Conservation (phyloP, 2,797 vertebrate genomes). For the Yasuhikotakia modesta region DNA sequence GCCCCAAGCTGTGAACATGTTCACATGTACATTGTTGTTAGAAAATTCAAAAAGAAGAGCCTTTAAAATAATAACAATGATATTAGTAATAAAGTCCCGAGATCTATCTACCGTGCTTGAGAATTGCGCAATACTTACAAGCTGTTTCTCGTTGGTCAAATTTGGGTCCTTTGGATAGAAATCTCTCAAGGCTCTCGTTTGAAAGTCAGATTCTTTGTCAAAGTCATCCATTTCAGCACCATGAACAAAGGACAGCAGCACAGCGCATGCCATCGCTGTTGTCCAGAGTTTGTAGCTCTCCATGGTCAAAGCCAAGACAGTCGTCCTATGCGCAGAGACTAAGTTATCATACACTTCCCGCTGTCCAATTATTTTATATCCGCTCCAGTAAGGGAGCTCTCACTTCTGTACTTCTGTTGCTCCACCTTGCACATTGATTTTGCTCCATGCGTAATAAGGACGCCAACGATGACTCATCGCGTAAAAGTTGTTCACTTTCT, state of each 20-base stretch:
- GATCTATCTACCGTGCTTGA: too few relatives aligned
- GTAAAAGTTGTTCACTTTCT: conserved; percentile 70
- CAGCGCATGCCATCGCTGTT: conserved; percentile 69
- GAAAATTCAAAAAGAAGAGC: background rate
- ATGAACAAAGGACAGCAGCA: conserved; percentile 67
- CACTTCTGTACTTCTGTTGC: conserved; percentile 59
- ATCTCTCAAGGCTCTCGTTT: conserved; percentile 76
- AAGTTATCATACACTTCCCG: conserved; percentile 42
- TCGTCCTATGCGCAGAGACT: conserved; percentile 29
- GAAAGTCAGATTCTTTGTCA: conserved; percentile 73
- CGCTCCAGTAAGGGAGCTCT: conserved; percentile 52
- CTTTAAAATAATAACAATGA: background rate
- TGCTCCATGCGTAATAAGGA: conserved; percentile 74
- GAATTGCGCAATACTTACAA: conserved; percentile 70
- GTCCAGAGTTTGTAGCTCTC: conserved; percentile 73
- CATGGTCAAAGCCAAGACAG: conserved; percentile 68
- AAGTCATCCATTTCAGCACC: conserved; percentile 64
- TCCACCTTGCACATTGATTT: conserved; percentile 74
- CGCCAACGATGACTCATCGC: conserved; percentile 75
- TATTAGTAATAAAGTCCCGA: too few relatives aligned
- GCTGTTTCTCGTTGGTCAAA: conserved; percentile 80
- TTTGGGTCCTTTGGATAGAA: conserved; percentile 82
- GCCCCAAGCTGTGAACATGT: conserved; percentile 77
- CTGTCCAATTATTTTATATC: conserved; percentile 74
- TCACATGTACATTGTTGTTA: background rate